Evolutionary conservation across 2,797 vertebrate species (phyloP).

Genomic region (Myotis findleyi): DNA sequence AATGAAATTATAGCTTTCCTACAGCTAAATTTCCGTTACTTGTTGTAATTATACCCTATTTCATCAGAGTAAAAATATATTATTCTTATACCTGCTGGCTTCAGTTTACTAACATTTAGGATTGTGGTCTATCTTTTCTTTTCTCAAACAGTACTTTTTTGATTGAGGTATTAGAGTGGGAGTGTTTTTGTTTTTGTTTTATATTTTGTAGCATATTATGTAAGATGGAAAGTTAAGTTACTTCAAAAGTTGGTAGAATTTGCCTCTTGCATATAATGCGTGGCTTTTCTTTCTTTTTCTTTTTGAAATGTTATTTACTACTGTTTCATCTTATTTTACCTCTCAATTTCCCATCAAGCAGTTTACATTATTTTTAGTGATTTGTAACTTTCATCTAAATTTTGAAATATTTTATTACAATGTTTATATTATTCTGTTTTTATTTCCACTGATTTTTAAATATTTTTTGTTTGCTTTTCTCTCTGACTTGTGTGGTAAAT

Average conservation of each 20-base stretch:
- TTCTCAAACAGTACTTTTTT: not conserved
- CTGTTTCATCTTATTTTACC: not conserved
- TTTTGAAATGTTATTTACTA: not conserved
- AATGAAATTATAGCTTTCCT: not conserved
- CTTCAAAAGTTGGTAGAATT: not conserved
- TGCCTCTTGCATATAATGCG: not conserved
- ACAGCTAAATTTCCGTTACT: not conserved
- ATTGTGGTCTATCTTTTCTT: not conserved
- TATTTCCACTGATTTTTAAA: not conserved
- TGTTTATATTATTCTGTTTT: not conserved
- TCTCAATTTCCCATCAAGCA: not conserved
- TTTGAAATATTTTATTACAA: constrained; percentile 10
- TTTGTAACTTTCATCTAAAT: not conserved
- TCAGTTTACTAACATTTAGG: not conserved
- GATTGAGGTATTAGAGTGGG: not conserved
- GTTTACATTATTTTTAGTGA: not conserved
- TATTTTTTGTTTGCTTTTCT: not conserved
- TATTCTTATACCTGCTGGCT: not conserved
- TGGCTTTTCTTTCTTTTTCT: not conserved
- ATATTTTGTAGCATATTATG: not conserved
- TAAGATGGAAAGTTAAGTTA: not conserved
- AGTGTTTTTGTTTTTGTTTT: not conserved
- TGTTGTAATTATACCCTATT: constrained; percentile 12
- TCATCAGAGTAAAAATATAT: not conserved
- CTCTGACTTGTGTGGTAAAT: not conserved